phyloP scores from a whole-genome alignment of 2,113 vertebrate genomes.

The Oryzias celebensis region DNA sequence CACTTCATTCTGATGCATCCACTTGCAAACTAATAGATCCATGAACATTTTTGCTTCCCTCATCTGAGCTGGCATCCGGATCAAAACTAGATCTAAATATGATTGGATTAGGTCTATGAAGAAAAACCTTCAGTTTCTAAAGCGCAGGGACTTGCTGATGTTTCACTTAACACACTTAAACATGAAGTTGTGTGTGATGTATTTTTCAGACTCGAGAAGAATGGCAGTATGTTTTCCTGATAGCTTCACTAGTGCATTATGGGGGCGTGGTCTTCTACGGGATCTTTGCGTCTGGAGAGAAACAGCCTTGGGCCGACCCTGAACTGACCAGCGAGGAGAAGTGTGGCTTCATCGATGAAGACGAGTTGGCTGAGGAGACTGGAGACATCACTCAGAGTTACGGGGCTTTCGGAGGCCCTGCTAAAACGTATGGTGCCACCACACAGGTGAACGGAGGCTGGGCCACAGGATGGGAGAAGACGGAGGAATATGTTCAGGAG shows the following conservation, averaged over 20 bases:
- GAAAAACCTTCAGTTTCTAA: no score
- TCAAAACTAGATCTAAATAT: no score
- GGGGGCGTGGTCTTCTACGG: constrained; percentile 97
- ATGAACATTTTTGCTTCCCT: no score
- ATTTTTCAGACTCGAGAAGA: constrained; percentile 88
- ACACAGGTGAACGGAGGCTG: constrained; percentile 93
- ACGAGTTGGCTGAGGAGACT: constrained; percentile 96
- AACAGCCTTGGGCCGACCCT: constrained; percentile 97
- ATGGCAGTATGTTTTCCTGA: constrained; percentile 99
- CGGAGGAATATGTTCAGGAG: constrained; percentile 95
- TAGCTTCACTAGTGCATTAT: constrained; percentile 93
- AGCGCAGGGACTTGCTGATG: no score
- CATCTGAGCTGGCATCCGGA: no score
- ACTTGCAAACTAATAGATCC: no score
- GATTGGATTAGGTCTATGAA: no score
- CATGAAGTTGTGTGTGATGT: neutral
- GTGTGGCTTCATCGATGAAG: constrained; percentile 97
- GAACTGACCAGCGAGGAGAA: constrained; percentile 97
- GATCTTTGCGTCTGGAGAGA: constrained; percentile 96
- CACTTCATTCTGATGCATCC: no score
- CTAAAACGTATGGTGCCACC: constrained; percentile 93
- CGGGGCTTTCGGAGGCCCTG: constrained; percentile 85
- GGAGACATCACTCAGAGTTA: constrained; percentile 96
- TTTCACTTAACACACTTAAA: no score
- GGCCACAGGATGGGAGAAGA: constrained; percentile 95